Evolutionary conservation across 37 sponge, comb jelly and placozoan species (phyloP), one percentile per base, ranked within the genome.

Genomic region (Spongia lamella): DNA sequence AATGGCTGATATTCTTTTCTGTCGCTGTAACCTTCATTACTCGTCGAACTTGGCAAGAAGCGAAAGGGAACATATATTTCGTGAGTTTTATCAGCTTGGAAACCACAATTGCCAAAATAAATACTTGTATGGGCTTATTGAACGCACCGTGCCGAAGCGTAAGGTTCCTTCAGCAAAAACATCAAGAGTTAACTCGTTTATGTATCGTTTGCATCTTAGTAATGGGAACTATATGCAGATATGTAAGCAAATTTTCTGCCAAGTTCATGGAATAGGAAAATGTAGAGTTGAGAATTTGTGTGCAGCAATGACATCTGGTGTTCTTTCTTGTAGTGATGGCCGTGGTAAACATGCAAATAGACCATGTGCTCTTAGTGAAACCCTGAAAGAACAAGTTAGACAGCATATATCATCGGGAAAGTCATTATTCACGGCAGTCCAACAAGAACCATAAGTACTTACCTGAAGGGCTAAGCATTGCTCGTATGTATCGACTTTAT

Each of bases 331-430:
- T 29, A 29, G 50, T 16, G 79, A 78, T 53, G 40, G 55, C 1
- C 79, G 79, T 51, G 79, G 79, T 14, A 67, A 53, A 39, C 68
- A 78, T 52, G 25, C 6, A 11, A 58, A 58, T 58, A 22, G 60
- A 35, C 38, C 60, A 24, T 59, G 33, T 32, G 59, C 59, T 6
- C 55, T 13, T 17, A 31, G 26, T 37, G 59, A 73, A 37, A 59
- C 25, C 55, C 9, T 62, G 29, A 75, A 75, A 25, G 63, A 52
- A 29, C 39, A 79, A 29, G 27, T 69, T 36, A 6, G 80, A n/a
- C 52, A 71, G 53, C 81, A 80, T 25, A 78, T 78, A 25, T 21
- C 25, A 64, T 78, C 78, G 54, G 38, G 43, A 75, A 60, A 75
- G 76, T 21, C 78, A 78, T 4, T 78, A 78, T 55, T 78, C 78